Conservation (phyloP, 2,113 vertebrate genomes). For the Varanus komodoensis region DNA sequence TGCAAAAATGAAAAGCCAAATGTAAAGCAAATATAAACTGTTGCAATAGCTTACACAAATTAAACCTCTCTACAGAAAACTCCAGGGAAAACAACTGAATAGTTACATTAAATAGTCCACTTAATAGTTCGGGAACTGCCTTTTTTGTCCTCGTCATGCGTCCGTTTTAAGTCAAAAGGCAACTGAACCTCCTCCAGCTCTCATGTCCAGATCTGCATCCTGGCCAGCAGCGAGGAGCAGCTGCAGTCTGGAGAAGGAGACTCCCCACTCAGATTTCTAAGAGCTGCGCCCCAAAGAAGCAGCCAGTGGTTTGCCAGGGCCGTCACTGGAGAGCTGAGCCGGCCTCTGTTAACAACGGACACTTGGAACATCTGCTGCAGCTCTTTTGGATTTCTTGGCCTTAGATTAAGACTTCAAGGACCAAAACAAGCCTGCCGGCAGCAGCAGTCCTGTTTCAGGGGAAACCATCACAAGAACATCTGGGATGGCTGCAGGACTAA, state of each 20-base stretch:
- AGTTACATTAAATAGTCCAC: no score
- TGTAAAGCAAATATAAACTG: no score
- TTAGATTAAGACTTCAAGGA: slow-evolving; percentile 34
- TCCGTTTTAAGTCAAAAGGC: not conserved
- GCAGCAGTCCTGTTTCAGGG: slow-evolving; percentile 36
- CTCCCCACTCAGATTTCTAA: not conserved
- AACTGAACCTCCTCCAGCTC: not conserved
- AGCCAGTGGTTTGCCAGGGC: not conserved
- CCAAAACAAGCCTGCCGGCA: slow-evolving; percentile 8
- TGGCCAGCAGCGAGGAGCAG: not conserved
- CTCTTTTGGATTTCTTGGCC: slow-evolving; percentile 8
- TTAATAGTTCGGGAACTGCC: not conserved
- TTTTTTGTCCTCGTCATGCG: not conserved
- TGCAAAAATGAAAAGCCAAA: no score
- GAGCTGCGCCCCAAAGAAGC: not conserved
- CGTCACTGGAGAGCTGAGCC: not conserved
- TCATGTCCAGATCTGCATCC: not conserved
- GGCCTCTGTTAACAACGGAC: not conserved
- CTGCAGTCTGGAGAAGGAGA: not conserved
- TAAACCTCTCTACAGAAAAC: no score
- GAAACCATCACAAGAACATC: slow-evolving; percentile 10
- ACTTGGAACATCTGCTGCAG: not conserved
- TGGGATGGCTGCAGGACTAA: slow-evolving; percentile 11
- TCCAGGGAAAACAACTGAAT: no score
- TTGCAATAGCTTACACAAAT: no score